phyloP scores from a whole-genome alignment of 2,888 invertebrate genomes.

The Arctia plantaginis region DNA sequence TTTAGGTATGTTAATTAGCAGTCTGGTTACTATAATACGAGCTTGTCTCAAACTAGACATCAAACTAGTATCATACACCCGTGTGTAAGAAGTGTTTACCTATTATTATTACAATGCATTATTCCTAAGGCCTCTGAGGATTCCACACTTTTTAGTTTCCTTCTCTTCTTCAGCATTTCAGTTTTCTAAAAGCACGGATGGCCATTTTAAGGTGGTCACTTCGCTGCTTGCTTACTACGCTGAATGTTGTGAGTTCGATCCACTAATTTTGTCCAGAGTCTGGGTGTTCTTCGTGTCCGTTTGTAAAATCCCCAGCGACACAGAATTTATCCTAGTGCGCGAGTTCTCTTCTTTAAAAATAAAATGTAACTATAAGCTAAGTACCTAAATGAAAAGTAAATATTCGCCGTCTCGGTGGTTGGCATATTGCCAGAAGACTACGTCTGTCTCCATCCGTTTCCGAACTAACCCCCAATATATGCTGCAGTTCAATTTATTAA shows the following conservation, averaged over 20 bases:
- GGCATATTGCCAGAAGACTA: constrained; percentile 57
- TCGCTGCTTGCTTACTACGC: too few relatives aligned
- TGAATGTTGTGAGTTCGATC: neutral
- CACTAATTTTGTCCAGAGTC: neutral
- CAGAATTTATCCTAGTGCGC: neutral
- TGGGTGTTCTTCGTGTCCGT: neutral
- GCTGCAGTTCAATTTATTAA: constrained; percentile 62
- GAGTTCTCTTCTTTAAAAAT: neutral
- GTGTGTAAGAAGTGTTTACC: too few relatives aligned
- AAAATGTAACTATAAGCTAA: neutral
- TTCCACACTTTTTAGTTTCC: too few relatives aligned
- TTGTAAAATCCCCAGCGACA: neutral
- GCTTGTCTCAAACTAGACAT: too few relatives aligned
- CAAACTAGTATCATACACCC: too few relatives aligned
- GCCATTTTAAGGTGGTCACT: too few relatives aligned
- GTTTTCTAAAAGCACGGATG: too few relatives aligned
- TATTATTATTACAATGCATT: too few relatives aligned
- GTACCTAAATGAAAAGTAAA: constrained; percentile 30
- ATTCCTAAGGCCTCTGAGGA: too few relatives aligned
- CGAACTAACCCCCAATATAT: constrained; percentile 68
- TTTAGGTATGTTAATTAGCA: too few relatives aligned
- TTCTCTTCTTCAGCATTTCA: too few relatives aligned
- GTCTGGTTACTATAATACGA: too few relatives aligned
- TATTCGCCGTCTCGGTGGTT: constrained; percentile 40
- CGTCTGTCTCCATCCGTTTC: constrained; percentile 68